Evolutionary conservation across 2,797 vertebrate genomes (phyloP).

Genomic region (Enteromius argenteus): DNA sequence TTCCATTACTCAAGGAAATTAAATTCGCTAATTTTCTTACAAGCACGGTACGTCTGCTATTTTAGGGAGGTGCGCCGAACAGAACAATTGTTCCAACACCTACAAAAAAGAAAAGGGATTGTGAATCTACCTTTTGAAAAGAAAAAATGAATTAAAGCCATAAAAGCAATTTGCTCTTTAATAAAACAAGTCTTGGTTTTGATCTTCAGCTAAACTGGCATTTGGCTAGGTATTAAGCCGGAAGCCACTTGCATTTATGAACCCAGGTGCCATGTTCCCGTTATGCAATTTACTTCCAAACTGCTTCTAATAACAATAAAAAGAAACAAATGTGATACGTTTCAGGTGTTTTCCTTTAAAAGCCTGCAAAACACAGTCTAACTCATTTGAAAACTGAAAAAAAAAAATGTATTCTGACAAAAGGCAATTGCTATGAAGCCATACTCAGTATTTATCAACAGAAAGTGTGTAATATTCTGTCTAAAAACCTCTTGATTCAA

Average conservation of each 20-base stretch:
- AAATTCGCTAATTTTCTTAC: conserved; percentile 89
- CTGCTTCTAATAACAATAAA: conserved; percentile 35
- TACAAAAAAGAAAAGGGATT: conserved; percentile 76
- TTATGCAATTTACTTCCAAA: conserved; percentile 55
- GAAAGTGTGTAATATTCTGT: conserved; percentile 20
- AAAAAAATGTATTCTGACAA: not conserved
- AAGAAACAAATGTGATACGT: conserved; percentile 20
- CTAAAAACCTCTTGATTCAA: conserved; percentile 49
- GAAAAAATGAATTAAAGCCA: conserved; percentile 70
- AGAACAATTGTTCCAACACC: conserved; percentile 83
- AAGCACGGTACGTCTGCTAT: conserved; percentile 83
- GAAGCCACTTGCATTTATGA: conserved; percentile 56
- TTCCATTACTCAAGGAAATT: conserved; percentile 90
- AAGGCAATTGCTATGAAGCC: conserved; percentile 9
- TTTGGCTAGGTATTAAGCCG: conserved; percentile 65
- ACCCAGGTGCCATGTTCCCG: conserved; percentile 35
- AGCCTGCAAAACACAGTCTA: not conserved
- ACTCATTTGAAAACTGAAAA: not conserved
- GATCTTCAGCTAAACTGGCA: conserved; percentile 61
- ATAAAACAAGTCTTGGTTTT: conserved; percentile 69
- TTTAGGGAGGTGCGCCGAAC: conserved; percentile 80
- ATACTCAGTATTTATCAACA: not conserved
- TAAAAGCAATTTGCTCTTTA: conserved; percentile 74
- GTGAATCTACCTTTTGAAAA: conserved; percentile 70
- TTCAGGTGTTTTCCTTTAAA: conserved; percentile 38